Conservation (phyloP, 1,140 invertebrate species). For the Pseudobourletiella spinata region DNA sequence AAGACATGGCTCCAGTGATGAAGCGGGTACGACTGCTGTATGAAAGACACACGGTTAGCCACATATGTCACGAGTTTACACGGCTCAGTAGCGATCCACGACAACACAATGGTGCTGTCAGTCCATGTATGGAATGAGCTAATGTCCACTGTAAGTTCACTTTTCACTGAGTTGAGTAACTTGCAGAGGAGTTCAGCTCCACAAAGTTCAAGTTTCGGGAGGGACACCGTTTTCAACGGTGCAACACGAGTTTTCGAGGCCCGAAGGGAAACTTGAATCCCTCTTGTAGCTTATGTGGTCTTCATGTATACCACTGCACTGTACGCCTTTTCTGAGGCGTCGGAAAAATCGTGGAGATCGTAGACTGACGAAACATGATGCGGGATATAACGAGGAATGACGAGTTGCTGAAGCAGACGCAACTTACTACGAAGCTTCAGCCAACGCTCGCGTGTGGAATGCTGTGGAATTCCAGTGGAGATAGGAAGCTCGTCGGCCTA, state of each 20-base stretch:
- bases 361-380: not conserved
- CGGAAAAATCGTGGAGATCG: constrained; percentile 1
- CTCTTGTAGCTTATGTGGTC: not conserved
- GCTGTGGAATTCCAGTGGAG: not conserved
- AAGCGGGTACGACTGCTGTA: constrained; percentile 32
- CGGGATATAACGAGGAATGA: not conserved
- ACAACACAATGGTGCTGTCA: constrained; percentile 41
- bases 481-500: too few species aligned
- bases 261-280: not conserved
- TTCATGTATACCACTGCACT: not conserved
- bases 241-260: not conserved
- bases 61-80: constrained; percentile 40
- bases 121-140: constrained; percentile 22
- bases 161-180: not conserved
- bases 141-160: not conserved
- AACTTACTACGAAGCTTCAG: too few species aligned
- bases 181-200: constrained; percentile 25
- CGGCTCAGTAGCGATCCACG: constrained; percentile 39
- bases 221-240: constrained; percentile 25
- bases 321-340: not conserved
- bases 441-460: too few species aligned
- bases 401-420: too few species aligned
- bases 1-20: constrained; percentile 42
- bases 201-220: constrained; percentile 36
- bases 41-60: constrained; percentile 39